Base-by-base conservation (phyloP, 2,888 invertebrate genomes). In the Tuta absoluta region DNA sequence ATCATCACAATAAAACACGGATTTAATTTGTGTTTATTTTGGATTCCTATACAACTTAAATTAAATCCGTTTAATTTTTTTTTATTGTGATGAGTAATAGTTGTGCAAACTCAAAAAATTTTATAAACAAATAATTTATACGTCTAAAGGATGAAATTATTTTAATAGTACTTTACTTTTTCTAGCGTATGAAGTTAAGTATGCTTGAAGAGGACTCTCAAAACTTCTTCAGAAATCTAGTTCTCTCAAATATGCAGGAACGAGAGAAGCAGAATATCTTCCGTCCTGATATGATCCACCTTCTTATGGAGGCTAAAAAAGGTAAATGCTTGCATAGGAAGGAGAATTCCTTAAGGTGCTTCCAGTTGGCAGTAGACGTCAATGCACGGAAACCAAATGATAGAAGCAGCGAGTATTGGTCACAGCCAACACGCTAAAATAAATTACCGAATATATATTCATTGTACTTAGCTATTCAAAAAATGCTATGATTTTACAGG, bases 221-320 rank as follows among this genome's bases (percentile, higher is more conserved):
- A 0, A 66, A 80, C 0, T 93, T 91, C 69, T 92, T 92, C 69
- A 78, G 74, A 62, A 72, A 75, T 10, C 63, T 93, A 0, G 86
- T 92, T 0, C 63, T 85, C 4, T 79, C 78, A 49, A 86, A 89
- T 0, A 92, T 93, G 82, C 77, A 78, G 49, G 77, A 90, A 28
- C 82, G 93, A 0, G 85, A 90, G 69, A 76, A 79, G 24, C 74
- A 88, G 17, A 82, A 89, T 0, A 91, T 93, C 19, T 64, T 87
- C 1, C 82, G 93, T 2, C 90, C 88, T 1, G 93, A 93, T 69
- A 89, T 93, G 92, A 92, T 93, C 28, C 87, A 93, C 67, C 80
- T 93, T 63, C 76, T 93, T 1, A 86, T 93, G 85, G 87, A 92
- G 72, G 87, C 92, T 0, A 84, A 88, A 63, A 81, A 65, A 65